Evolutionary conservation across 2,113 vertebrate genomes (phyloP).

Genomic region (Capreolus pygargus): DNA sequence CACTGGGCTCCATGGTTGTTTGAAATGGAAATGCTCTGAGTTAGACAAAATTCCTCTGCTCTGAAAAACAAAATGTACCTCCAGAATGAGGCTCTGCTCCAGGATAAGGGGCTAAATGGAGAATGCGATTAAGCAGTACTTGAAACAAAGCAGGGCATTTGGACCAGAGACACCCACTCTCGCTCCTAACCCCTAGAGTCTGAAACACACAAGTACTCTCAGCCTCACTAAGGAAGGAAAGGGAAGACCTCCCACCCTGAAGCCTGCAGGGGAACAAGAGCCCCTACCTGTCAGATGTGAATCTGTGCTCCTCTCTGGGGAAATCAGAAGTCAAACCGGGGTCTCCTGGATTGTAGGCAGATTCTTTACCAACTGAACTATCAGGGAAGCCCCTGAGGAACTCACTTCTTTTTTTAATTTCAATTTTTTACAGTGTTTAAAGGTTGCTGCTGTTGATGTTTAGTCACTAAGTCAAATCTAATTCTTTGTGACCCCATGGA

Average conservation of each 20-base stretch:
- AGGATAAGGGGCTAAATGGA: accelerated
- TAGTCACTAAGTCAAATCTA: background rate
- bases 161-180: accelerated
- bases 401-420: background rate
- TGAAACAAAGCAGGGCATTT: background rate
- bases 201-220: background rate
- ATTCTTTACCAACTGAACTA: background rate
- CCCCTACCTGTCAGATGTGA: accelerated
- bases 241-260: accelerated
- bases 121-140: background rate
- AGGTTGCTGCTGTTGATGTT: background rate
- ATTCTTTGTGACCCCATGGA: background rate
- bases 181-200: background rate
- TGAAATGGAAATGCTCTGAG: too few species aligned
- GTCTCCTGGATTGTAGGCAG: background rate
- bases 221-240: background rate
- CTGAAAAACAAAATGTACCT: background rate
- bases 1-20: accelerated
- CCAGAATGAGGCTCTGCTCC: too few species aligned
- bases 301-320: background rate
- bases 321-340: background rate
- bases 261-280: accelerated
- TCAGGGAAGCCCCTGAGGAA: background rate
- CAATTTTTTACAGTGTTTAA: background rate
- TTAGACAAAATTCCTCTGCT: background rate